Evolutionary conservation across 2,113 vertebrate genomes (phyloP), one percentile per base, ranked within the genome.

Genomic region (Hippocampus abdominalis): DNA sequence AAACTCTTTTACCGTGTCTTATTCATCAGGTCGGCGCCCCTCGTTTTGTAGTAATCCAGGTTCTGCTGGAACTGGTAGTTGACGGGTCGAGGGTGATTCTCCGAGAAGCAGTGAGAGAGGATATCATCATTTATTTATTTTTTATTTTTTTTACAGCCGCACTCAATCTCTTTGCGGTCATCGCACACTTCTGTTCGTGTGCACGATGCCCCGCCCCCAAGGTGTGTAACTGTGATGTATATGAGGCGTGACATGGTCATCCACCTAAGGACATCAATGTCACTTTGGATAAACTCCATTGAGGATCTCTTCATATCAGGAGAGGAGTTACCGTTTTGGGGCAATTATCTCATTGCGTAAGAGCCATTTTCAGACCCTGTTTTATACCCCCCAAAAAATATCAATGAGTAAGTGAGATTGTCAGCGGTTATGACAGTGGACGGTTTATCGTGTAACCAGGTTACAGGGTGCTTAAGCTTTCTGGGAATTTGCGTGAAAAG

Each of bases 21-120:
- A 88, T 94, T 97, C 92, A 98, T 93, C 69, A 98, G 89, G 68
- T 98, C 96, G 46, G 96, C 94, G 73, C 96, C 96, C 20, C 95
- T 90, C n/a, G 96, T 96, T 90, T 95, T 98, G 89, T 99, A 98
- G 88, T 98, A 99, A 88, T 98, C 97, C 88, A 99, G 91, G 88
- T 97, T 99, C 88, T 98, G 96, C 71, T 97, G 97, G 79, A 99
- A 98, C 60, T 98, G 96, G 70, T 97, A 96, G 87, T 95, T 95
- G 77, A 96, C 94, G 0, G 97, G 97, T 80, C 95, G 91, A 66
- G 94, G 95, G 84, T 98, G 95, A 92, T 93, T 94, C 96, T 99
- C 56, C 70, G 78, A 60, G 73, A 66, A 21, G 44, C 21, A 12
- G 1, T 21, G 18, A 20, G 71, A 11, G 64, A 59, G 23, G 5